A percentile compares a stretch with the other conserved stretches of the same genome.
Evolutionary conservation across 2,888 invertebrate genomes (phyloP).

Genomic region (Pristionchus maxplancki): DNA sequence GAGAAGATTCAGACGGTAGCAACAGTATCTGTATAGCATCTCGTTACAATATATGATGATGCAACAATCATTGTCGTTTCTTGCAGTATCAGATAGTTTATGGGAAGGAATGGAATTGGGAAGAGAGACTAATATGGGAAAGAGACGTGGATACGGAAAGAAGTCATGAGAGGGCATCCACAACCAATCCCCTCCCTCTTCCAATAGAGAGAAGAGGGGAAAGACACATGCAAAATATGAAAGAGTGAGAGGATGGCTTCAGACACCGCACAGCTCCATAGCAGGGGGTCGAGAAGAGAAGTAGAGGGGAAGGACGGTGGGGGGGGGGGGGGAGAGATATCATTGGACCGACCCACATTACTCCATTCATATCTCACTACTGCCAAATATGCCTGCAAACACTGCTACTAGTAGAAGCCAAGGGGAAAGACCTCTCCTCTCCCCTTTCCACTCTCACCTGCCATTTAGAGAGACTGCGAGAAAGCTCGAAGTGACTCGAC

Average conservation of each 20-base stretch:
- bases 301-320: not conserved
- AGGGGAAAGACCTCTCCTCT: conserved; percentile 18
- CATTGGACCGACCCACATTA: conserved; percentile 23
- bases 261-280: conserved; percentile 20
- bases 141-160: not conserved
- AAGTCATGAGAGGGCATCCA: conserved; percentile 39
- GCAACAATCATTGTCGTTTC: not conserved
- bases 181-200: not conserved
- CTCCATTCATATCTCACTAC: conserved; percentile 34
- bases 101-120: conserved; percentile 14
- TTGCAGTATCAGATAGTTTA: not conserved
- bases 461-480: conserved; percentile 45
- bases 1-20: not conserved
- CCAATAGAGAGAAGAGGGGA: conserved; percentile 25
- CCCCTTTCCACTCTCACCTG: conserved; percentile 47
- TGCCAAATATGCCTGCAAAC: conserved; percentile 22
- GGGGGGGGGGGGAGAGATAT: not conserved
- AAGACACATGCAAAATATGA: conserved; percentile 39
- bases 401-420: conserved; percentile 28
- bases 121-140: not conserved
- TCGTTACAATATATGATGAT: not conserved
- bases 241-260: conserved; percentile 16
- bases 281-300: conserved; percentile 32
- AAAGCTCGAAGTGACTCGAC: conserved; percentile 34
- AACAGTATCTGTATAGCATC: not conserved